Conservation (phyloP, 2,113 vertebrate species). For the Tricholaema leucomelas region DNA sequence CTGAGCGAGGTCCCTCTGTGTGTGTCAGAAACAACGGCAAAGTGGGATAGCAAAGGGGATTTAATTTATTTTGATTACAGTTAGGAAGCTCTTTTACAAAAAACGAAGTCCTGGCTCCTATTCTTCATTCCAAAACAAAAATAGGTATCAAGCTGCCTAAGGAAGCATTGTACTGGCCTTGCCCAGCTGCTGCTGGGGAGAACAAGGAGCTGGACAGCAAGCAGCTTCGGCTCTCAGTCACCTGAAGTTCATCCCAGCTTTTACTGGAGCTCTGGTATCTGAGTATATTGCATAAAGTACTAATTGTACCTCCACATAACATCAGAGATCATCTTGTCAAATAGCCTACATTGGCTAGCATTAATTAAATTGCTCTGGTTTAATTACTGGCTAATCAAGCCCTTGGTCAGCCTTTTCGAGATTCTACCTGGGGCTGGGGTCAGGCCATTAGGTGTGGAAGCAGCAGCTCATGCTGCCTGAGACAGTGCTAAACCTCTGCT, state of each 20-base stretch:
- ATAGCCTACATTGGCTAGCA: not conserved
- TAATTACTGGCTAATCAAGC: conserved; percentile 9
- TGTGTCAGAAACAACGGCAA: not conserved
- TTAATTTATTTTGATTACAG: not conserved
- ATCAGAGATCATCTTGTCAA: not conserved
- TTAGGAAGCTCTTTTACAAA: not conserved
- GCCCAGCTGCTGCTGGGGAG: not conserved
- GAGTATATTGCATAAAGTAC: not conserved
- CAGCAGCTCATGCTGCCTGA: not conserved
- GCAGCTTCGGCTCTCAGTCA: not conserved
- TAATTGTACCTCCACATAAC: not conserved
- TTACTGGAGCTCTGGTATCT: not conserved
- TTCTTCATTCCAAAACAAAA: not conserved
- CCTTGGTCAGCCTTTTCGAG: not conserved
- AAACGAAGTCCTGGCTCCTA: not conserved
- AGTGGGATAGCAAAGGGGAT: not conserved
- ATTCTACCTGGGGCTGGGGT: not conserved
- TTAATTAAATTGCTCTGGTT: not conserved
- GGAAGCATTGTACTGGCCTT: not conserved
- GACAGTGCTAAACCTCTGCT: not conserved
- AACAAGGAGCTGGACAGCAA: not conserved
- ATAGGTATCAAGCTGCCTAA: not conserved
- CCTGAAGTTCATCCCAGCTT: not conserved
- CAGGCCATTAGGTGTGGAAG: not conserved
- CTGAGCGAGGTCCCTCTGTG: not conserved